Evolutionary conservation across 2,113 vertebrate genomes (phyloP).

Genomic region (Oncorhynchus tshawytscha): DNA sequence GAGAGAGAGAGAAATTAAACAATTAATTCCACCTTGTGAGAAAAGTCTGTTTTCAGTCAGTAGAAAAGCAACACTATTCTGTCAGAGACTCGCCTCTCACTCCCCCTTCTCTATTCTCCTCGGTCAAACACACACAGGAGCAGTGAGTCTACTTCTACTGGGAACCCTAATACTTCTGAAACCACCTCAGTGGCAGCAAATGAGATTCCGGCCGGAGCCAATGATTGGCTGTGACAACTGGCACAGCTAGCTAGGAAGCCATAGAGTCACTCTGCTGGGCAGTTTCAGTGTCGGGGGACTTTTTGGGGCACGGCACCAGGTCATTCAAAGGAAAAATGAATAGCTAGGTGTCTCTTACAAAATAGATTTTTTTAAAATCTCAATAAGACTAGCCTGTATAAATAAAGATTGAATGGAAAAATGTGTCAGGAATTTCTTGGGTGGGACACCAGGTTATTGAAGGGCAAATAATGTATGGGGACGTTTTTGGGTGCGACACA

Average conservation of each 20-base stretch:
- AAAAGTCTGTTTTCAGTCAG: slow-evolving; percentile 57
- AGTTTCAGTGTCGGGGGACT: neutral
- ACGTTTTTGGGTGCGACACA: neutral
- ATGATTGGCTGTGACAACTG: slow-evolving; percentile 64
- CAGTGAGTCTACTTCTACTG: slow-evolving; percentile 44
- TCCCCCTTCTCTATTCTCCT: slow-evolving; percentile 47
- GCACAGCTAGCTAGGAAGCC: slow-evolving; percentile 41
- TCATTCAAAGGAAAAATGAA: too few species aligned
- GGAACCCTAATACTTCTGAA: slow-evolving; percentile 71
- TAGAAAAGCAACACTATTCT: slow-evolving; percentile 41
- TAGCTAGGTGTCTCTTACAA: too few species aligned
- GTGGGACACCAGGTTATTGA: too few species aligned
- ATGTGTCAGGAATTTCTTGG: too few species aligned
- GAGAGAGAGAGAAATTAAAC: neutral
- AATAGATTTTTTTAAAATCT: too few species aligned
- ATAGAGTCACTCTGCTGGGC: slow-evolving; percentile 25
- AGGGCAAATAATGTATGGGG: neutral
- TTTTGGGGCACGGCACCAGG: too few species aligned
- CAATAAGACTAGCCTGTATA: too few species aligned
- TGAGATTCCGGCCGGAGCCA: slow-evolving; percentile 64
- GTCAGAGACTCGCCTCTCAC: slow-evolving; percentile 29
- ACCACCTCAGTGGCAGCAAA: slow-evolving; percentile 64
- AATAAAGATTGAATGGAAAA: too few species aligned
- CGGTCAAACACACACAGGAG: slow-evolving; percentile 54
- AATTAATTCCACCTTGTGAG: slow-evolving; percentile 9